Conservation (phyloP, 1,140 invertebrate species). For the Bombyx mori region ASM3026992v2 NC_085129.1:11940001-11940500, state of each 20-base stretch:
- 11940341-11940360: not conserved
- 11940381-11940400: not conserved
- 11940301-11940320: slow-evolving; percentile 7
- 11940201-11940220: slow-evolving; percentile 15
- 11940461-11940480: no score
- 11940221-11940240: slow-evolving; percentile 22
- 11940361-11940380: no score
- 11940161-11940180: no score
- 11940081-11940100: no score
- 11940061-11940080: no score
- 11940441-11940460: not conserved
- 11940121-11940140: no score
- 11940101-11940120: no score
- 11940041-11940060: no score
- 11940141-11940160: no score
- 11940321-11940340: not conserved
- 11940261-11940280: slow-evolving; percentile 6
- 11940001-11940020: no score
- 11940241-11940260: slow-evolving; percentile 18
- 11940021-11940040: no score
- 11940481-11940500: no score
- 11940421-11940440: not conserved
- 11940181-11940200: not conserved
- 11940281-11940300: not conserved
- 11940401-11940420: not conserved